Conservation (phyloP, 23 tunicate species). For the Styela plicata region DNA sequence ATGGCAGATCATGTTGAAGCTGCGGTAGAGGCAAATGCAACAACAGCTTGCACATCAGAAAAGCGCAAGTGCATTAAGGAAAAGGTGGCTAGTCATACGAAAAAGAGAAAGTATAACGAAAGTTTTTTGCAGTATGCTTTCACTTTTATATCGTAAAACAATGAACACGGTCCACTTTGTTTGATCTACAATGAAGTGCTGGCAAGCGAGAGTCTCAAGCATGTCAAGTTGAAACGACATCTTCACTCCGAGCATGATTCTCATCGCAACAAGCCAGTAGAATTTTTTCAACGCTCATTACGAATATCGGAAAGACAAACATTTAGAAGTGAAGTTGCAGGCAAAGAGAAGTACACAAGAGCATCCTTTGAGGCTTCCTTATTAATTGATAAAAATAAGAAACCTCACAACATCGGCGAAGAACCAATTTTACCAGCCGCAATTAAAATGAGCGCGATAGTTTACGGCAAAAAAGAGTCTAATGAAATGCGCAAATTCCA, state of each 20-base stretch:
- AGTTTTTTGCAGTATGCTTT: slow-evolving; percentile 55
- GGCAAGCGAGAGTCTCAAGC: slow-evolving; percentile 52
- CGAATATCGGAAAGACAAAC: slow-evolving; percentile 68
- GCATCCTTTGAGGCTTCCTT: slow-evolving; percentile 68
- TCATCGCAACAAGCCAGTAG: slow-evolving; percentile 48
- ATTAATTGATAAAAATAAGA: too few relatives aligned
- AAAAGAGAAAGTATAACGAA: slow-evolving; percentile 34
- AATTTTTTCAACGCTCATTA: slow-evolving; percentile 44
- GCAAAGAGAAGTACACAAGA: slow-evolving; percentile 52
- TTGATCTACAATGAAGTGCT: slow-evolving; percentile 47
- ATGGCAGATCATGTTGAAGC: too few relatives aligned
- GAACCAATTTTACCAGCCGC: slow-evolving; percentile 64
- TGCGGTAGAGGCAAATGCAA: slow-evolving; percentile 35
- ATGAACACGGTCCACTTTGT: slow-evolving; percentile 63
- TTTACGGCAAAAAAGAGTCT: slow-evolving; percentile 61
- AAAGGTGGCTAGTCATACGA: slow-evolving; percentile 16
- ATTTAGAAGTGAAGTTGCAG: slow-evolving; percentile 37
- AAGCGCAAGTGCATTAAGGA: slow-evolving; percentile 38
- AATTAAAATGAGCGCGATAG: slow-evolving; percentile 33
- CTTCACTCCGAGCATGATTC: slow-evolving; percentile 57
- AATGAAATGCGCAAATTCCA: slow-evolving; percentile 56
- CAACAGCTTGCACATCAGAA: slow-evolving; percentile 20
- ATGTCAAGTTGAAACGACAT: slow-evolving; percentile 61
- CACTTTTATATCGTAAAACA: too few relatives aligned
- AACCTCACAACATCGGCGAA: slow-evolving; percentile 64